Base-by-base conservation (phyloP, 2,888 invertebrate species). In the Sinodicranocentrus sp. region DNA sequence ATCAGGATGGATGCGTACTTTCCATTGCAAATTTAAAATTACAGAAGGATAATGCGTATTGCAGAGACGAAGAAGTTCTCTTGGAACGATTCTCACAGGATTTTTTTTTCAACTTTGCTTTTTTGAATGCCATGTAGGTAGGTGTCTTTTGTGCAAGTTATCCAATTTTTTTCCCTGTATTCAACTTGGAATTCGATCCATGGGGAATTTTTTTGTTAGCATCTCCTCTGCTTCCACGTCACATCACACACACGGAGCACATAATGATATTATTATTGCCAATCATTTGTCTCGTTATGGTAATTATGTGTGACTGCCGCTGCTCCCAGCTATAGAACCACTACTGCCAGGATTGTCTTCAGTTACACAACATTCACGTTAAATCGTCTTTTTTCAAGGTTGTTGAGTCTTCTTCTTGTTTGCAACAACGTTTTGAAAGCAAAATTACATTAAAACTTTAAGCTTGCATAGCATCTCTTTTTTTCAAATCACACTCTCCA, bases 221-320 rank as follows among this genome's bases (percentile, higher is more conserved):
- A 2, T 19, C n/a, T 15, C 21, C 13, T 23, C 13, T 21, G 3
- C 13, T 8, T 21, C 21, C 23, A 21, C 59, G 2, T 59, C 25
- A 15, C 21, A 28, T 63, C 33, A 15, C 63, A 63, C 63, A 63
- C 28, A 28, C 63, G 28, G 28, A 25, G 63, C 63, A 63, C 63
- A 43, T 75, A 75, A 65, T 75, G 25, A 65, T 28, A 52, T 61
- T 65, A 75, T 75, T 75, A 75, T 63, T 75, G 75, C 63, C 75
- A 75, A 75, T 75, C 75, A 75, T 75, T 75, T 65, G 75, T 75
- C 63, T 52, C 5, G 63, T 63, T 63, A 63, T 63, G 63, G 28
- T 63, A 63, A 63, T 63, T 63, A 63, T 33, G 33, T 63, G 63
- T 63, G 63, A 17, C 63, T 63, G 63, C 63, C 33, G 61, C n/a